Percentiles rank a stretch among this genome's conserved stretches.
These are phyloP conservation scores for Cardiocondyla obscurior DNA, from an alignment of 1,140 invertebrate species.

Conservation along the genomic window DNA sequence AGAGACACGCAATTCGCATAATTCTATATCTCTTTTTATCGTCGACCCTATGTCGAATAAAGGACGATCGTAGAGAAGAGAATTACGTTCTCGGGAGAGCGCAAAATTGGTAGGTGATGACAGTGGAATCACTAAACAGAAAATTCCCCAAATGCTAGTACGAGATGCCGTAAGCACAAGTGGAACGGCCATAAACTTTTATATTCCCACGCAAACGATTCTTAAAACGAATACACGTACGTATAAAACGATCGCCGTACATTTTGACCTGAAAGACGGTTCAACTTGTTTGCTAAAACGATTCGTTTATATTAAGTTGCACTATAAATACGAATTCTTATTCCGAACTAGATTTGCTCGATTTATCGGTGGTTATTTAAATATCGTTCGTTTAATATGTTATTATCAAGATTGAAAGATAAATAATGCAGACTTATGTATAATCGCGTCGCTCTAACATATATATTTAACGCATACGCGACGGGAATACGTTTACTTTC, in stretches of 20 bases:
- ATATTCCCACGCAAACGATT: conserved; percentile 73
- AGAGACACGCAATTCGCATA: conserved; percentile 71
- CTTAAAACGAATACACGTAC: conserved; percentile 61
- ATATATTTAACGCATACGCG: not conserved
- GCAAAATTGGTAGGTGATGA: conserved; percentile 47
- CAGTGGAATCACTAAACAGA: conserved; percentile 16
- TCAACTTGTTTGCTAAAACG: not conserved
- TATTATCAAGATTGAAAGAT: not conserved
- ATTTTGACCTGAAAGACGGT: not conserved
- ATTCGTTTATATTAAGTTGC: not conserved
- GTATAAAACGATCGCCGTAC: conserved; percentile 7
- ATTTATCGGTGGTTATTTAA: not conserved
- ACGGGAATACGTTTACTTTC: not conserved
- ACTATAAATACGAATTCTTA: not conserved
- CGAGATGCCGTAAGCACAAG: conserved; percentile 2
- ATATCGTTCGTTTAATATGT: not conserved
- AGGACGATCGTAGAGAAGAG: conserved; percentile 32
- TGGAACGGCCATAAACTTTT: conserved; percentile 70
- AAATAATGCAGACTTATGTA: not conserved
- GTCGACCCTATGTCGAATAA: conserved; percentile 25
- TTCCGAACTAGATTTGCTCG: not conserved
- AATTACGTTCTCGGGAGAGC: conserved; percentile 42
- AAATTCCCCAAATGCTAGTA: conserved; percentile 22
- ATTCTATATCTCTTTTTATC: conserved; percentile 61
- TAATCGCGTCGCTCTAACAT: not conserved